Conservation (phyloP, 2,113 vertebrate species). For the Odobenus rosmarus region DNA sequence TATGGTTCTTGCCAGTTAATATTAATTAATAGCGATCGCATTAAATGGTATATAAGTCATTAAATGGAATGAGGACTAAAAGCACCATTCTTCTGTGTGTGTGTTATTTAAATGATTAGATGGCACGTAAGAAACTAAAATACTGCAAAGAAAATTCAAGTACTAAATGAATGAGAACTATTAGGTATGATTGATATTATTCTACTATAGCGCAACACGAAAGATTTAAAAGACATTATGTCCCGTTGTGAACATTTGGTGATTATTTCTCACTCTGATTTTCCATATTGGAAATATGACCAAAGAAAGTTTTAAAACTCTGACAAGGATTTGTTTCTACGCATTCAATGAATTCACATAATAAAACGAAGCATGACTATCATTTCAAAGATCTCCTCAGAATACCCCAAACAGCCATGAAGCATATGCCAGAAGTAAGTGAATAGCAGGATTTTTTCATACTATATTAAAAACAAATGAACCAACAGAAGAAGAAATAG, state of each 20-base stretch:
- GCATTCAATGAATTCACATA: slow-evolving; percentile 68
- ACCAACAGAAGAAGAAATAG: slow-evolving; percentile 76
- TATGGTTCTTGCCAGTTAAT: background rate
- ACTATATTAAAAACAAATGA: slow-evolving; percentile 83
- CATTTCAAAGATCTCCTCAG: slow-evolving; percentile 79
- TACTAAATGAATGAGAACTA: background rate
- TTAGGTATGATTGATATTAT: background rate
- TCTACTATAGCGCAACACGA: background rate
- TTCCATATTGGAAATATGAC: slow-evolving; percentile 48
- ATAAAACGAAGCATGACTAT: slow-evolving; percentile 72
- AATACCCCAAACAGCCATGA: slow-evolving; percentile 70
- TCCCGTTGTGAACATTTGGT: slow-evolving; percentile 15
- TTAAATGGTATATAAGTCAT: background rate
- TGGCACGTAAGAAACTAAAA: background rate
- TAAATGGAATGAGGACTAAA: background rate
- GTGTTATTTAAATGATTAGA: slow-evolving; percentile 7
- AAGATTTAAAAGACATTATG: slow-evolving; percentile 18
- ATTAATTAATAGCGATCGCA: background rate
- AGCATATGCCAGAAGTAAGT: slow-evolving; percentile 81
- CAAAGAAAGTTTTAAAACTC: slow-evolving; percentile 65
- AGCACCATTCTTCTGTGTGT: background rate
- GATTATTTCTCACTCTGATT: slow-evolving; percentile 43
- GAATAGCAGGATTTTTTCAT: slow-evolving; percentile 75
- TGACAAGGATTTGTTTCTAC: slow-evolving; percentile 58
- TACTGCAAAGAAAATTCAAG: background rate